A percentile compares a stretch with the other conserved stretches of the same genome.
Conservation (phyloP, 2,113 vertebrate species). For the Paradoxurus hermaphroditus region DNA sequence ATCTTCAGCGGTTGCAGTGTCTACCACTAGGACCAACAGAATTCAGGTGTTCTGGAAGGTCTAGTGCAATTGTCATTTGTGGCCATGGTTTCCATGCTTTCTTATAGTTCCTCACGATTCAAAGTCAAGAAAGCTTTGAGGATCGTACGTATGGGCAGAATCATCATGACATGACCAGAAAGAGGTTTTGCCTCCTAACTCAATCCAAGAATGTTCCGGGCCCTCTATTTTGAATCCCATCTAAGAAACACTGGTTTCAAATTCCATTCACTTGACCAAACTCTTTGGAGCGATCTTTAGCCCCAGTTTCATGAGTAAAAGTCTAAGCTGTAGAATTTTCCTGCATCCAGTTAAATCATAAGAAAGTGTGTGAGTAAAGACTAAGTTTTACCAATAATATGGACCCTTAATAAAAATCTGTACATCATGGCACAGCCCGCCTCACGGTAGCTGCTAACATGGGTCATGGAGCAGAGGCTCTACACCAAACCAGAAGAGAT, state of each 20-base stretch:
- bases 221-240: background rate
- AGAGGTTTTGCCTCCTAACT: background rate
- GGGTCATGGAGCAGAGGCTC: background rate
- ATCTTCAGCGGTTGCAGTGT: background rate
- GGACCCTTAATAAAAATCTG: background rate
- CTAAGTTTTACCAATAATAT: background rate
- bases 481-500: background rate
- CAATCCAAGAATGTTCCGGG: background rate
- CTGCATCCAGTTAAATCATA: background rate
- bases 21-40: background rate
- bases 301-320: background rate
- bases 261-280: background rate
- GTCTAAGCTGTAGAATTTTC: background rate
- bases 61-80: background rate
- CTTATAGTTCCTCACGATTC: background rate
- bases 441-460: accelerated
- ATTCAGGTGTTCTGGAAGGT: background rate
- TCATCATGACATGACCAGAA: background rate
- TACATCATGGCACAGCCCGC: no score
- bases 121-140: background rate
- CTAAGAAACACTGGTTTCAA: background rate
- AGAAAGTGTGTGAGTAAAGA: background rate
- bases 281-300: background rate
- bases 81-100: background rate
- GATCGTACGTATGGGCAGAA: background rate